These are phyloP conservation scores for Hypolimnas misippus DNA, from an alignment of 2,888 invertebrate genomes.

Conservation along the genomic window DNA sequence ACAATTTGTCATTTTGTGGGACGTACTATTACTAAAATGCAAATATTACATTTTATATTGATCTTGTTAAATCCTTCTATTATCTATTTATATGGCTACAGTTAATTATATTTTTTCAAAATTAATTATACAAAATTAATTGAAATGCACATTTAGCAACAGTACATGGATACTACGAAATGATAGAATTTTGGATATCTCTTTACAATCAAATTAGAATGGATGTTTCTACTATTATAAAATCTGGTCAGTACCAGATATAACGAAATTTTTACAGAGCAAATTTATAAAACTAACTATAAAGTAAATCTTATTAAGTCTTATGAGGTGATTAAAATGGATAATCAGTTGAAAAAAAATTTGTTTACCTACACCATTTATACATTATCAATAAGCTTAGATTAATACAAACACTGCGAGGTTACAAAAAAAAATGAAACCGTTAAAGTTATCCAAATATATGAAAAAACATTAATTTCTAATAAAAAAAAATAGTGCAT, in stretches of 20 bases:
- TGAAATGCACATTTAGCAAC: slow-evolving; percentile 12
- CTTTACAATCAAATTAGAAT: not conserved
- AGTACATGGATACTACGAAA: not conserved
- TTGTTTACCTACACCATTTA: slow-evolving; percentile 3
- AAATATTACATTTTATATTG: slow-evolving; percentile 9
- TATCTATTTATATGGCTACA: not conserved
- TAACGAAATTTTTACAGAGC: not conserved
- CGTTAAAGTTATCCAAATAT: not conserved
- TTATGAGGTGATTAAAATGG: not conserved
- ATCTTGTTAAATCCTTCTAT: too few species aligned
- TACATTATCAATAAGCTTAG: not conserved
- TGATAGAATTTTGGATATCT: not conserved
- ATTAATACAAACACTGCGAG: slow-evolving; percentile 4
- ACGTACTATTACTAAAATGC: slow-evolving; percentile 15
- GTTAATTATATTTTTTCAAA: not conserved
- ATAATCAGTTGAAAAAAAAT: not conserved
- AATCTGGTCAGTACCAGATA: not conserved
- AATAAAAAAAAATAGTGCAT: slow-evolving; percentile 2
- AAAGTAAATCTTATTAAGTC: not conserved
- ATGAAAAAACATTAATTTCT: not conserved
- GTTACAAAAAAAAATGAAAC: slow-evolving; percentile 1
- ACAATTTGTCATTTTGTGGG: slow-evolving; percentile 10
- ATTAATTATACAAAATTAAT: not conserved
- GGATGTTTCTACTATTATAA: not conserved
- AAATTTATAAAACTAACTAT: not conserved